Conservation (phyloP, 1,140 invertebrate genomes). For the Galendromus occidentalis region DNA sequence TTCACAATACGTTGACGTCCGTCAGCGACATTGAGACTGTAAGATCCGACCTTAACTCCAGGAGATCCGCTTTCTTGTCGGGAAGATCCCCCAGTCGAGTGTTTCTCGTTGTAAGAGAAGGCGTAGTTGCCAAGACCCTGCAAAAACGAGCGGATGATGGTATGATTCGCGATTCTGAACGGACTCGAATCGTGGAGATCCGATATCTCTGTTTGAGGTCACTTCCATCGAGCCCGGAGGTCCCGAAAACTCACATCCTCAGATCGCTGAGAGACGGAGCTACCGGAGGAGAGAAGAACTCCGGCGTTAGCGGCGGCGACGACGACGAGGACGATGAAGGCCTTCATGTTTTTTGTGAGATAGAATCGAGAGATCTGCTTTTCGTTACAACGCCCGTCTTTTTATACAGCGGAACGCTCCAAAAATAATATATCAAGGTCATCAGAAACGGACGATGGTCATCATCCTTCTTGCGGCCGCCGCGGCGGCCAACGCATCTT, state of each 20-base stretch:
- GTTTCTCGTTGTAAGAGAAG: conserved; percentile 23
- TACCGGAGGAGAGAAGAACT: neutral
- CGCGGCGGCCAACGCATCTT: too few species aligned
- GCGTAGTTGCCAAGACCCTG: conserved; percentile 21
- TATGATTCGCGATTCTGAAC: too few species aligned
- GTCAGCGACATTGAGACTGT: conserved; percentile 21
- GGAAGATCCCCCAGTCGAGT: conserved; percentile 23
- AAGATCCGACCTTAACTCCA: conserved; percentile 21
- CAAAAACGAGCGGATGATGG: neutral
- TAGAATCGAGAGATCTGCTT: conserved; percentile 2
- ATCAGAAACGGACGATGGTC: too few species aligned
- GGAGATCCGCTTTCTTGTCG: conserved; percentile 19
- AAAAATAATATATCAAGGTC: too few species aligned
- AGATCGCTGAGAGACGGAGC: neutral
- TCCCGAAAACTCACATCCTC: neutral
- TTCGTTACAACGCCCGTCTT: neutral
- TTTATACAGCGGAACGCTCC: neutral
- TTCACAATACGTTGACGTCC: conserved; percentile 22
- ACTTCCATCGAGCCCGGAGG: too few species aligned
- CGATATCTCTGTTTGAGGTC: too few species aligned
- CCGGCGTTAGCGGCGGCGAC: neutral
- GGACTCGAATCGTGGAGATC: too few species aligned
- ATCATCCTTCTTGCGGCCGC: too few species aligned
- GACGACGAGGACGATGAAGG: neutral
- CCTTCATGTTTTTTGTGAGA: neutral